Base-by-base conservation (phyloP, 2,888 invertebrate genomes). In the Pecten maximus region DNA sequence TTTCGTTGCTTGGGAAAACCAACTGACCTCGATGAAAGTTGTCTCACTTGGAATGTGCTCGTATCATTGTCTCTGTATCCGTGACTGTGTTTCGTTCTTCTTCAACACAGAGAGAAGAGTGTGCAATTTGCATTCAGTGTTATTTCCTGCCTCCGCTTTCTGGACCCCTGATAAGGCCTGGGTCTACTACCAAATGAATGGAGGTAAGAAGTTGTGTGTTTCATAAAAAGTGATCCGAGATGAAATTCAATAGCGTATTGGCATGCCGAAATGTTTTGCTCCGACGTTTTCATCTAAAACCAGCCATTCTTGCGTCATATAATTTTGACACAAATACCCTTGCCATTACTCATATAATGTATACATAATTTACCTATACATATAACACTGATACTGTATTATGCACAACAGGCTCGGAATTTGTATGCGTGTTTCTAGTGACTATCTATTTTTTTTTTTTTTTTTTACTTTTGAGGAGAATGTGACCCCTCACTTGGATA, bases 41-140 rank as follows among this genome's bases (percentile, higher is more conserved):
- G 74, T 74, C 74, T 74, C 74, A 12, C 74, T 74, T 74, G 74
- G 74, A 74, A 74, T 74, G 74, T 74, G 74, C 35, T 74, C 74
- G 0, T 74, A 74, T 35, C 15, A 74, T 23, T 74, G 74, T 74
- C 74, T 74, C 35, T 35, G 35, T 10, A 35, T 4, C 8, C 28
- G 28, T 74, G 35, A 74, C 28, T 74, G 74, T 74, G 35, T 74
- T 28, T 74, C 74, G 35, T 74, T 74, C 74, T 74, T 74, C 35
- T 74, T 74, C 15, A 74, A 74, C 15, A 35, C 10, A 0, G 74
- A 74, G 74, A 74, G 74, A 28, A 74, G 74, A 74, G 15, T 28
- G 28, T 74, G 74, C 15, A 74, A 74, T 19, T 23, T 74, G 8
- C 74, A 74, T 23, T 74, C 74, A 15, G 74, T 74, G 74, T 35